Conservation (phyloP, 2,888 invertebrate species). For the Drosophila prostipennis region DNA sequence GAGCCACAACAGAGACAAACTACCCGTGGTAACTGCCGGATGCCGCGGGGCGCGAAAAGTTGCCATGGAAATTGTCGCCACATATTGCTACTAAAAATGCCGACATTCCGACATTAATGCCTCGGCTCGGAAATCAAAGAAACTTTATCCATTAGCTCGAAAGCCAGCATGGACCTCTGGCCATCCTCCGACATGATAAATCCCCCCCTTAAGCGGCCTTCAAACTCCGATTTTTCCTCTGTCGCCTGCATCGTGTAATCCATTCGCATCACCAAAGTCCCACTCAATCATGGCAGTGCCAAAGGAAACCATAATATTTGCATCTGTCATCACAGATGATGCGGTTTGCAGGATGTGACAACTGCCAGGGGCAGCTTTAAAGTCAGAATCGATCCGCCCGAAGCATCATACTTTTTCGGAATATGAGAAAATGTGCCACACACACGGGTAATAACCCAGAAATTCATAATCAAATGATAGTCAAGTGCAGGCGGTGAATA, state of each 20-base stretch:
- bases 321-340: slow-evolving; percentile 17
- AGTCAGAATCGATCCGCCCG: neutral
- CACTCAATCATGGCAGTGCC: slow-evolving; percentile 8
- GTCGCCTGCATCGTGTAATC: slow-evolving; percentile 6
- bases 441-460: neutral
- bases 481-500: slow-evolving; percentile 58
- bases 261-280: slow-evolving; percentile 7
- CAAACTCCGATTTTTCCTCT: neutral
- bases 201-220: slow-evolving; percentile 1
- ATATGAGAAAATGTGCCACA: slow-evolving; percentile 5
- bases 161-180: neutral
- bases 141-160: neutral
- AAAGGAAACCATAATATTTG: slow-evolving; percentile 13
- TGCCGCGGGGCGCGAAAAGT: neutral
- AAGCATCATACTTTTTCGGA: neutral
- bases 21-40: neutral
- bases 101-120: neutral
- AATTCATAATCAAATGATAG: slow-evolving; percentile 64
- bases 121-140: neutral
- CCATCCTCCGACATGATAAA: neutral
- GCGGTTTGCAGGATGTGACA: slow-evolving; percentile 5
- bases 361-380: slow-evolving; percentile 18
- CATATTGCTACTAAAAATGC: neutral
- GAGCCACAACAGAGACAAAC: neutral
- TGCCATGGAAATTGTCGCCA: neutral